Evolutionary conservation across 2,888 invertebrate species (phyloP).

Genomic region (Orthosia incerta): DNA sequence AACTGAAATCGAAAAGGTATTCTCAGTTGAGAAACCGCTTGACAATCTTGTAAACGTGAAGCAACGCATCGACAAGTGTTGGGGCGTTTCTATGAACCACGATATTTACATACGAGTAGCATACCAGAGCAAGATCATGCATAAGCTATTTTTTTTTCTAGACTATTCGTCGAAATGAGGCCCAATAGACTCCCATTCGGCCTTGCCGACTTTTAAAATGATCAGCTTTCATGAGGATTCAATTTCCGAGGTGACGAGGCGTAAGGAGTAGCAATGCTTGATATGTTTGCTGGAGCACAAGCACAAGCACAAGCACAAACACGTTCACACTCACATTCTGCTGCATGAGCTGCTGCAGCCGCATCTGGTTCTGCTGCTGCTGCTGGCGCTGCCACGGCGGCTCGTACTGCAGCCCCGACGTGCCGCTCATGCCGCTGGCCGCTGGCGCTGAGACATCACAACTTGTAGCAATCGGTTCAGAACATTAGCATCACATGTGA

Average conservation of each 20-base stretch:
- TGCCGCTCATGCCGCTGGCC: conserved; percentile 74
- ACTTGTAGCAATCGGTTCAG: too few relatives aligned
- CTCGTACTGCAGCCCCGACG: conserved; percentile 87
- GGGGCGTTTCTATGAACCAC: not conserved
- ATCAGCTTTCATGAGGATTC: too few relatives aligned
- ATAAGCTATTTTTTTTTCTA: not conserved
- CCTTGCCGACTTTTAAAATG: too few relatives aligned
- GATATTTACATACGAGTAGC: not conserved
- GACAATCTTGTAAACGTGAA: not conserved
- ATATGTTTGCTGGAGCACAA: too few relatives aligned
- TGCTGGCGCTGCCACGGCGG: conserved; percentile 89
- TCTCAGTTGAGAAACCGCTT: not conserved
- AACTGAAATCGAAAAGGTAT: not conserved
- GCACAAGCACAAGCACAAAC: too few relatives aligned
- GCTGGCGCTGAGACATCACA: conserved; percentile 19
- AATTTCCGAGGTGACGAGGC: too few relatives aligned
- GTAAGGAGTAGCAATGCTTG: too few relatives aligned
- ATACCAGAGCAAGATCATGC: not conserved
- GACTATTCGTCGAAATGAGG: too few relatives aligned
- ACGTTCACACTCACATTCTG: conserved; percentile 81
- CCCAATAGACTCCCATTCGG: too few relatives aligned
- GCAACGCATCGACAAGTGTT: not conserved
- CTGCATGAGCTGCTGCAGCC: conserved; percentile 86
- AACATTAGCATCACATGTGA: too few relatives aligned
- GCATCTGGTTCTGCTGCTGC: conserved; percentile 85